Percentiles rank a stretch among this genome's conserved stretches.
phyloP scores from a whole-genome alignment of 92 coral and sea anemone species.

The Actinernus sp. region DNA sequence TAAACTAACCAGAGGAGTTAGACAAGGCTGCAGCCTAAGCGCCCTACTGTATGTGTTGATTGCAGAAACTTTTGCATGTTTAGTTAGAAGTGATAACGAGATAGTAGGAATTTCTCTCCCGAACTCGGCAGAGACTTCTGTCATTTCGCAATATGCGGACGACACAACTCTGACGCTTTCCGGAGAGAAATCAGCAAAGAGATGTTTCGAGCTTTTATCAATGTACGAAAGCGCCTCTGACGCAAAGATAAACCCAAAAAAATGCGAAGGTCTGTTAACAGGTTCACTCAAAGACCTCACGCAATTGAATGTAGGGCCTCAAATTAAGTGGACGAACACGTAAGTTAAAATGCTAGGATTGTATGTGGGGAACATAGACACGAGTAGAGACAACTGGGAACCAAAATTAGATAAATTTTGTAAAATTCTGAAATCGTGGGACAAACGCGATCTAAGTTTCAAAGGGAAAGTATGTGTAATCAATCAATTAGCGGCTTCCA shows the following conservation, averaged over 20 bases:
- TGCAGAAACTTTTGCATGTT: slow-evolving; percentile 2
- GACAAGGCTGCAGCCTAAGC: slow-evolving; percentile 11
- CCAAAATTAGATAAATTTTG: not conserved
- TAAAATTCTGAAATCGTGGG: not conserved
- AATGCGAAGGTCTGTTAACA: slow-evolving; percentile 13
- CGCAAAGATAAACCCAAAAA: slow-evolving; percentile 1
- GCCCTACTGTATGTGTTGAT: slow-evolving; percentile 17
- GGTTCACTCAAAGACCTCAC: not conserved
- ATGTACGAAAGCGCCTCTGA: slow-evolving; percentile 5
- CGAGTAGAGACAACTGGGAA: not conserved
- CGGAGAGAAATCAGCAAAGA: not conserved
- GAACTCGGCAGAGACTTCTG: not conserved
- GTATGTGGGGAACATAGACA: not conserved
- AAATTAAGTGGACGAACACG: not conserved
- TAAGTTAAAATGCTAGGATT: not conserved
- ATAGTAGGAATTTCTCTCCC: not conserved
- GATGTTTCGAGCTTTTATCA: not conserved
- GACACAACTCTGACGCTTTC: not conserved
- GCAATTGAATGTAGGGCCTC: not conserved
- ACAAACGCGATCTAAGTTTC: not conserved
- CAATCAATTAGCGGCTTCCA: not conserved
- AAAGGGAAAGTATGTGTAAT: not conserved
- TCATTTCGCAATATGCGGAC: slow-evolving; percentile 5
- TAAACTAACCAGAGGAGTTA: slow-evolving; percentile 1
- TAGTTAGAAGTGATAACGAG: slow-evolving; percentile 2